These are phyloP conservation scores for Todiramphus saurophagus DNA, from an alignment of 2,113 vertebrate genomes.

Conservation along the genomic window DNA sequence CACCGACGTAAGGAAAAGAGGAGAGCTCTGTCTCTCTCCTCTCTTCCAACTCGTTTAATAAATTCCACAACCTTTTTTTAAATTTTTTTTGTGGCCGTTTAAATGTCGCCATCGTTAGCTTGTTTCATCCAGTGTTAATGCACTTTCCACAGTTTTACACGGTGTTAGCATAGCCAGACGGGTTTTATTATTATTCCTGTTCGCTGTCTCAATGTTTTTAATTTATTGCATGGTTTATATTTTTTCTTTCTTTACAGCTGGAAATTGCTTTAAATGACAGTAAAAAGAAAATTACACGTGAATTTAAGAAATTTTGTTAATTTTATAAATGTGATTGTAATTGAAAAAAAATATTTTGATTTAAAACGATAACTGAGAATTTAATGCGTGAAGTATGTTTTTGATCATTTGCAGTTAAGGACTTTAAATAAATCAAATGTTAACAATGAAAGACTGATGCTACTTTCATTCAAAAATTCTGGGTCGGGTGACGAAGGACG, in stretches of 20 bases:
- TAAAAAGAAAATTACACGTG: constrained; percentile 60
- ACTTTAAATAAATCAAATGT: constrained; percentile 83
- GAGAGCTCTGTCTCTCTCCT: not conserved
- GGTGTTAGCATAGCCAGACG: constrained; percentile 80
- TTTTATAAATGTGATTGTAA: constrained; percentile 87
- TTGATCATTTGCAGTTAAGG: constrained; percentile 80
- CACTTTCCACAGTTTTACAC: constrained; percentile 81
- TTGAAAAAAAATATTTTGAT: constrained; percentile 83
- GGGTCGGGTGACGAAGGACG: not conserved
- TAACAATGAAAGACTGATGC: constrained; percentile 64
- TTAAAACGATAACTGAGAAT: constrained; percentile 78
- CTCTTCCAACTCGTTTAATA: constrained; percentile 49
- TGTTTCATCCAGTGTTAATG: constrained; percentile 83
- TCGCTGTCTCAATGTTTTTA: constrained; percentile 83
- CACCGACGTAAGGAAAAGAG: constrained; percentile 1
- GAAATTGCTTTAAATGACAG: constrained; percentile 80
- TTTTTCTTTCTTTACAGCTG: constrained; percentile 78
- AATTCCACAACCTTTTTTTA: constrained; percentile 29
- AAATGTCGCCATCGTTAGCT: constrained; percentile 71
- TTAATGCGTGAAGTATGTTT: constrained; percentile 78
- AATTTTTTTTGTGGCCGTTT: constrained; percentile 69
- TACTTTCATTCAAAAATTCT: constrained; percentile 43
- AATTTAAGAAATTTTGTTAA: constrained; percentile 80
- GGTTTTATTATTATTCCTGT: constrained; percentile 76
- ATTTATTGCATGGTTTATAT: constrained; percentile 93